These are phyloP conservation scores for Catagonus wagneri DNA, from an alignment of 2,113 vertebrate genomes.

Conservation along the genomic window DNA sequence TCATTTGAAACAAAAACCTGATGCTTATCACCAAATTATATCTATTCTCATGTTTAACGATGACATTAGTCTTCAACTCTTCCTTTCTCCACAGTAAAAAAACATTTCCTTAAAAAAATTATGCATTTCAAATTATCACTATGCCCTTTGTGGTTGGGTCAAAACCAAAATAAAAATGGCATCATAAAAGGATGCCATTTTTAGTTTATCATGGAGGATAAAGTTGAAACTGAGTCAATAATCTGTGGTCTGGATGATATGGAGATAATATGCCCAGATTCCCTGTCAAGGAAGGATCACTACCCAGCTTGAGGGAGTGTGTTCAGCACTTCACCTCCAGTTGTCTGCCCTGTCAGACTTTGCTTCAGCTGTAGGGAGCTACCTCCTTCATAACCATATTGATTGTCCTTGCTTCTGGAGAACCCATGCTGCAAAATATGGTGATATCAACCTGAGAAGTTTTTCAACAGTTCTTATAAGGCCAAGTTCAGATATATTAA, in stretches of 20 bases:
- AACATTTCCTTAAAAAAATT: slow-evolving; percentile 42
- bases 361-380: background rate
- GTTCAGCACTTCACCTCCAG: fast-evolving
- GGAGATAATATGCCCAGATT: too few species aligned
- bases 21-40: slow-evolving; percentile 56
- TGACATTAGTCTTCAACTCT: background rate
- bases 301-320: fast-evolving
- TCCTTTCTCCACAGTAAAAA: slow-evolving; percentile 17
- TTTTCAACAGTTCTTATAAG: background rate
- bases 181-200: background rate
- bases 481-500: background rate
- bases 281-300: background rate
- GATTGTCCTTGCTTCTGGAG: background rate
- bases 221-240: background rate
- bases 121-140: slow-evolving; percentile 21
- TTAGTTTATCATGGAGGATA: background rate
- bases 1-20: slow-evolving; percentile 52
- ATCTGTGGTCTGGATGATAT: background rate
- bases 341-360: background rate
- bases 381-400: background rate
- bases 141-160: background rate
- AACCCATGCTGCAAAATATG: background rate
- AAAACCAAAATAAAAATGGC: background rate
- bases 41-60: slow-evolving; percentile 32
- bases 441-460: background rate